These are phyloP conservation scores for Dendropsophus ebraccatus DNA, from an alignment of 2,113 vertebrate genomes.

Conservation along the genomic window DNA sequence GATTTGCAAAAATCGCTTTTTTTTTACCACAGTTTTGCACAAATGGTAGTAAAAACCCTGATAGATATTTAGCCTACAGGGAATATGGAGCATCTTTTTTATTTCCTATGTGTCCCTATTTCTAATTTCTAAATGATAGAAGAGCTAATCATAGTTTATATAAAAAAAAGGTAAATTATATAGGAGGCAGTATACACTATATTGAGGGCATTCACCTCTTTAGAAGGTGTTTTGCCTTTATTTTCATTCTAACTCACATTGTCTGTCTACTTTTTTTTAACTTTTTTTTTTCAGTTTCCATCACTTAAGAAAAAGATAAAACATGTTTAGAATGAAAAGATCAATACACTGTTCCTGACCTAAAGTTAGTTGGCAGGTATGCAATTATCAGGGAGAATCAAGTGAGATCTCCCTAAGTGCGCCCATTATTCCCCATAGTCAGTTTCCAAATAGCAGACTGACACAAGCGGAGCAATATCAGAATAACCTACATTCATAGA, in stretches of 20 bases:
- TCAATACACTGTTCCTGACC: conserved; percentile 49
- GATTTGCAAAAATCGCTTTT: too few relatives aligned
- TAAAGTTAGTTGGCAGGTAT: conserved; percentile 51
- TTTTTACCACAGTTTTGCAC: too few relatives aligned
- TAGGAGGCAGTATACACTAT: background rate
- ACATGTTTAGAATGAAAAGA: conserved; percentile 30
- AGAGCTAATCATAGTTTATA: background rate
- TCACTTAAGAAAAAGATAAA: conserved; percentile 35
- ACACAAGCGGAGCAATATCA: conserved; percentile 34
- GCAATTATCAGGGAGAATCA: conserved; percentile 49
- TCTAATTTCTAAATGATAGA: background rate
- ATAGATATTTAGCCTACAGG: too few relatives aligned
- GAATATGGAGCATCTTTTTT: too few relatives aligned
- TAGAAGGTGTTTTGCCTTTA: background rate
- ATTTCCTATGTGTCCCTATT: background rate
- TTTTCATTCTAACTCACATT: background rate
- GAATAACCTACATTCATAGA: conserved; percentile 52
- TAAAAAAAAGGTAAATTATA: background rate
- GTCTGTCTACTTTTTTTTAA: background rate
- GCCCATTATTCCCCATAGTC: conserved; percentile 33
- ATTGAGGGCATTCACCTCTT: background rate
- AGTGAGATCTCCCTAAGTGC: conserved; percentile 45
- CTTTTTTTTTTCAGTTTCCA: background rate
- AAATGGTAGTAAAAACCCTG: too few relatives aligned
- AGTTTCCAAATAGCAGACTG: conserved; percentile 25